Conservation (phyloP, 2,113 vertebrate genomes). For the Clarias batrachus region DNA sequence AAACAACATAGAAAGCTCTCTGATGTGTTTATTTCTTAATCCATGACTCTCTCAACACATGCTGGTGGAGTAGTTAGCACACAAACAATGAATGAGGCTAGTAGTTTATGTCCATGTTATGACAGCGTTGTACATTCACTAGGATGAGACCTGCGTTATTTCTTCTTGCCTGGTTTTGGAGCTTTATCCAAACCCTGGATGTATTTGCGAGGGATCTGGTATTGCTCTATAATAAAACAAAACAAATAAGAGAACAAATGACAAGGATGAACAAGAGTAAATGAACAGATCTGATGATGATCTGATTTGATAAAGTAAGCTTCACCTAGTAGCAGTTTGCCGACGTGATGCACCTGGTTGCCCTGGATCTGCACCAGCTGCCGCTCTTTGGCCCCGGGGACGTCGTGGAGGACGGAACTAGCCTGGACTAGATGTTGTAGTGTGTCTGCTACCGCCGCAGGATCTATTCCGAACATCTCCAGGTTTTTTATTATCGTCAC, state of each 20-base stretch:
- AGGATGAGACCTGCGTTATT: conserved; percentile 62
- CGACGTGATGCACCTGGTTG: conserved; percentile 87
- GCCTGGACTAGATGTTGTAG: conserved; percentile 90
- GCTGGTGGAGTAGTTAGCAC: conserved; percentile 39
- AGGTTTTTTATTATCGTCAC: conserved; percentile 93
- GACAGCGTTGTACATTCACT: conserved; percentile 22
- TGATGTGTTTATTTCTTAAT: not conserved
- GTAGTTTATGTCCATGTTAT: conserved; percentile 25
- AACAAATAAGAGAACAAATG: not conserved
- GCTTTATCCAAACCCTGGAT: conserved; percentile 90
- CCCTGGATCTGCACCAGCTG: conserved; percentile 93
- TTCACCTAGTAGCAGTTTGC: conserved; percentile 83
- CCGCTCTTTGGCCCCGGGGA: conserved; percentile 84
- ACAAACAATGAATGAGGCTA: not conserved
- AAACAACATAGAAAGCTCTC: not conserved
- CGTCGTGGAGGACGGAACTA: conserved; percentile 78
- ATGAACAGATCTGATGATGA: not conserved
- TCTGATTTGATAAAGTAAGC: too few relatives aligned
- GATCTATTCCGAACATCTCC: conserved; percentile 87
- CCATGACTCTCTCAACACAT: not conserved
- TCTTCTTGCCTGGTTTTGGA: conserved; percentile 83
- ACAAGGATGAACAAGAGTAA: not conserved
- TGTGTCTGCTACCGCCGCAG: conserved; percentile 73
- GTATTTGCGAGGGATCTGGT: conserved; percentile 85
- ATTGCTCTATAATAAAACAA: conserved; percentile 80